Percentiles rank a stretch among this genome's conserved stretches.
Conservation (phyloP, 1,140 invertebrate species). For the Listronotus oregonensis region DNA sequence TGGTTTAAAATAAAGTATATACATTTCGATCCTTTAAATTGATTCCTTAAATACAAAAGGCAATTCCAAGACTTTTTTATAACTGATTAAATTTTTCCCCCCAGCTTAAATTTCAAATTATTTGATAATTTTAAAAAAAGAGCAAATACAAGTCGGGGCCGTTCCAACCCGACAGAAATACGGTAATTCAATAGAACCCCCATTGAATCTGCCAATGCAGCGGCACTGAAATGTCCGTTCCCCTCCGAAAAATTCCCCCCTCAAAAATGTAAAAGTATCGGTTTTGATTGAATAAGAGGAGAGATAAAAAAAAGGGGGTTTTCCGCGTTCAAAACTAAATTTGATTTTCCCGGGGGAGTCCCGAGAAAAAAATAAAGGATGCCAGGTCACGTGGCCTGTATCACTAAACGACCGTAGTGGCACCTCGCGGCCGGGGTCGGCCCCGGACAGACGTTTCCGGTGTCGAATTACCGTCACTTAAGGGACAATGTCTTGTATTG, state of each 20-base stretch:
- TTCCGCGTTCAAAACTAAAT: slow-evolving; percentile 5
- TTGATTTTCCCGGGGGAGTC: slow-evolving; percentile 14
- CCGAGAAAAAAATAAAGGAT: slow-evolving; percentile 1
- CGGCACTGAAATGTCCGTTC: slow-evolving; percentile 17
- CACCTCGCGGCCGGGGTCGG: slow-evolving; percentile 30
- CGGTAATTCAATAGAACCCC: no score
- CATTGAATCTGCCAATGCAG: background rate
- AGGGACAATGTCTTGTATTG: slow-evolving; percentile 45
- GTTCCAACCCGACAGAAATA: no score
- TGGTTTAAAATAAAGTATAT: no score
- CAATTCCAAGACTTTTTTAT: no score
- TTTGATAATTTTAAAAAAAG: no score
- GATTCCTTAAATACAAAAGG: no score
- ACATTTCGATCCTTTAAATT: no score
- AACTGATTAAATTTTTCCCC: no score
- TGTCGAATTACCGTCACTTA: slow-evolving; percentile 51
- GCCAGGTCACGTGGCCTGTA: slow-evolving; percentile 25
- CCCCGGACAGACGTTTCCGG: slow-evolving; percentile 43
- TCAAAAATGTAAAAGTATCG: slow-evolving; percentile 11
- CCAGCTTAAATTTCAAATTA: background rate
- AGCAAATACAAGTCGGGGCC: no score
- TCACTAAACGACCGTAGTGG: slow-evolving; percentile 12
- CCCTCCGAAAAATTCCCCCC: slow-evolving; percentile 3
- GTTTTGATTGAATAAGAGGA: slow-evolving; percentile 26
- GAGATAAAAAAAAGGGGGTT: slow-evolving; percentile 22